Evolutionary conservation across 2,888 invertebrate species (phyloP), one percentile per base, ranked within the genome.

Genomic region (Rhogogaster chlorosoma): DNA sequence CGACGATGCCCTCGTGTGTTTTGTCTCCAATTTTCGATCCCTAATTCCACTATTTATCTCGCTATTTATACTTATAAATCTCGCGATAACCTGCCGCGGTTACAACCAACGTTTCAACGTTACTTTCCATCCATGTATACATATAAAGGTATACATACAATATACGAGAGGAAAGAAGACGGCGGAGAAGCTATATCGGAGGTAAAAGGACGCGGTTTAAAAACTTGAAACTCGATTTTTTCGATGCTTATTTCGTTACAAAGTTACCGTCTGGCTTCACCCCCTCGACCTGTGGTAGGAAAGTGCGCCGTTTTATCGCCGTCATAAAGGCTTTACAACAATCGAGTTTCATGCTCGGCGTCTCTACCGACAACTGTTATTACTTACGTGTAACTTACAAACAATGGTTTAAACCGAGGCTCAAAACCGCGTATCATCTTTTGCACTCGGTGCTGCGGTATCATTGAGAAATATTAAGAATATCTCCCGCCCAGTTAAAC

Each of bases 201-300:
- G 4, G 15, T 12, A 32, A 32, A 32, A 42, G 2, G 10, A 53
- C 29, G 85, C 29, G 85, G 87, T 86, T 85, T 86, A 70, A 64
- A 61, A 86, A 88, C 85, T 88, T 88, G 85, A 86, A 87, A 87
- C 86, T 87, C 88, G 85, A 87, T 88, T 86, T 87, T 88, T 87
- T 85, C 86, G 87, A 89, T 88, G 89, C 89, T 87, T 87, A 89
- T 89, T 90, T 89, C 88, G 89, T 90, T 90, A 88, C 88, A 85
- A 88, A 90, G 88, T 90, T 89, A 88, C 53, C 85, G 61, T 49
- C 80, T 61, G 32, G 26, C 64, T 22, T 67, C 29, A 18, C 67
- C 45, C 64, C 29, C 36, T 38, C 42, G 64, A 15, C 42, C 57
- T 57, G 80, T 61, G 80, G 80, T 29, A 80, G 15, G 36, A 70